Percentiles rank a stretch among this genome's conserved stretches.
Evolutionary conservation across 1,140 invertebrate genomes (phyloP).

Genomic region (Globodera rostochiensis): DNA sequence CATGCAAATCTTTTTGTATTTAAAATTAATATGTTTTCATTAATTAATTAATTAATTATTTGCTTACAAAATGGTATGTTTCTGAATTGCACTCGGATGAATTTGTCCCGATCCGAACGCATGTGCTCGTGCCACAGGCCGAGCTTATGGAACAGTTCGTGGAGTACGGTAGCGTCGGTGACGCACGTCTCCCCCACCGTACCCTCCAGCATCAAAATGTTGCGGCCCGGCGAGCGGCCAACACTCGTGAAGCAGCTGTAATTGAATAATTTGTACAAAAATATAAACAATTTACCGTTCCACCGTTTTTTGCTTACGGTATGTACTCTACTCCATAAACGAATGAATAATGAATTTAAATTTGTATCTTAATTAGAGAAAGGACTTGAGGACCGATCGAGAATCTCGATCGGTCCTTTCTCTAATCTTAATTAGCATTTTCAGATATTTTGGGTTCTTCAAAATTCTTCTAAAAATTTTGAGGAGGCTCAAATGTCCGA

Average conservation of each 20-base stretch:
- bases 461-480: too few relatives aligned
- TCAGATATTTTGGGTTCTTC: too few relatives aligned
- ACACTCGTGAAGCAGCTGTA: slow-evolving; percentile 42
- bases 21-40: too few relatives aligned
- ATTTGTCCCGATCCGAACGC: slow-evolving; percentile 59
- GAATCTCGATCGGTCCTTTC: too few relatives aligned
- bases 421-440: too few relatives aligned
- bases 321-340: too few relatives aligned
- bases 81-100: slow-evolving; percentile 58
- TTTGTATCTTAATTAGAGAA: too few relatives aligned
- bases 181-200: slow-evolving; percentile 41
- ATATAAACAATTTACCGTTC: too few relatives aligned
- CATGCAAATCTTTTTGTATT: slow-evolving; percentile 38
- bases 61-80: slow-evolving; percentile 52
- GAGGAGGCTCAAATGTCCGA: too few relatives aligned
- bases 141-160: slow-evolving; percentile 43
- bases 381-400: too few relatives aligned
- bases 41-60: neutral
- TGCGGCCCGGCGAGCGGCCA: slow-evolving; percentile 31
- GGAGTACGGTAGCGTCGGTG: slow-evolving; percentile 50
- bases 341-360: too few relatives aligned
- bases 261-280: neutral
- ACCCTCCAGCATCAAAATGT: slow-evolving; percentile 42
- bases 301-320: too few relatives aligned
- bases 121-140: slow-evolving; percentile 52